Evolutionary conservation across 2,888 invertebrate species (phyloP).

Genomic region (Conops quadrifasciatus): DNA sequence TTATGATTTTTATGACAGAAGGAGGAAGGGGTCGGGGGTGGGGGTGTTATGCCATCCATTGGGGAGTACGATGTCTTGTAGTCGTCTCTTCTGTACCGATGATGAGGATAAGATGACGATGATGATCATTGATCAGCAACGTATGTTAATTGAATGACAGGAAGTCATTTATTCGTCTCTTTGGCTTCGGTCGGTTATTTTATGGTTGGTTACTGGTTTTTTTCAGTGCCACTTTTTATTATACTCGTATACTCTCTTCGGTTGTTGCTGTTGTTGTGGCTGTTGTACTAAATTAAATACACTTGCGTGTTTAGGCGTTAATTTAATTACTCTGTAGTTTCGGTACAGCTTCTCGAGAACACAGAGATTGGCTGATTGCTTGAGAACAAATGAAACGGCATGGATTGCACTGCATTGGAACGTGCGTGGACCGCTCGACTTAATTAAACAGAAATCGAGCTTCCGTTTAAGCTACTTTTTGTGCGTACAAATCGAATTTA

Average conservation of each 20-base stretch:
- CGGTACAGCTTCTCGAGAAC: neutral
- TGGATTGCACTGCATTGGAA: neutral
- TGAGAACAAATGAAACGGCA: neutral
- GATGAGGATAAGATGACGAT: too few relatives aligned
- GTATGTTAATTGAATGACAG: conserved; percentile 42
- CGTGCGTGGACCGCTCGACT: neutral
- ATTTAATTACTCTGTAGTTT: conserved; percentile 40
- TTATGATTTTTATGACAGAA: too few relatives aligned
- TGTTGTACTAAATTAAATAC: conserved; percentile 21
- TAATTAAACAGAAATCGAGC: neutral
- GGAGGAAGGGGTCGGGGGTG: too few relatives aligned
- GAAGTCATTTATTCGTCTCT: conserved; percentile 39
- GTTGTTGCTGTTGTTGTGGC: conserved; percentile 36
- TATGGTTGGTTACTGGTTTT: conserved; percentile 43
- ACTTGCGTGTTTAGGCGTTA: conserved; percentile 41
- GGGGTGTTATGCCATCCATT: too few relatives aligned
- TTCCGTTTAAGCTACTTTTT: conserved; percentile 29
- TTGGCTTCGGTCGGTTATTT: conserved; percentile 29
- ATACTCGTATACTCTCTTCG: too few relatives aligned
- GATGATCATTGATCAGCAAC: conserved; percentile 35
- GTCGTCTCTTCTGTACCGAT: too few relatives aligned
- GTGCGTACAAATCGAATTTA: conserved; percentile 34
- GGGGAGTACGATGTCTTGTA: too few relatives aligned
- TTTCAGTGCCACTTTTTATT: too few relatives aligned
- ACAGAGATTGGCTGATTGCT: too few relatives aligned